A percentile compares a stretch with the other conserved stretches of the same genome.
Conservation (phyloP, 2,888 invertebrate species). For the Polyommatus iphigenia region DNA sequence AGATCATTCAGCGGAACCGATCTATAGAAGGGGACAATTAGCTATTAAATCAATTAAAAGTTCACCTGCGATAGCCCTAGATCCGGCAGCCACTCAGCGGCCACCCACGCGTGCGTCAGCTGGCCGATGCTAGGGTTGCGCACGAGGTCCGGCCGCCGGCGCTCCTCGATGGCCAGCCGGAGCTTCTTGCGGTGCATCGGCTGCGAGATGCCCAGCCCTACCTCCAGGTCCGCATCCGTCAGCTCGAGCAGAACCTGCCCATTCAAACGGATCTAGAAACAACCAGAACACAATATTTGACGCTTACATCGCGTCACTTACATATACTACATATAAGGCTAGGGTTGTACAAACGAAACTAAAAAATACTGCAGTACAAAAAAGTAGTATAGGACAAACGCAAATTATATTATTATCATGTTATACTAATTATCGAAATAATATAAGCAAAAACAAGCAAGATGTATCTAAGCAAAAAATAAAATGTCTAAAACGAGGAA, state of each 20-base stretch:
- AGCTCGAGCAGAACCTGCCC: slow-evolving; percentile 93
- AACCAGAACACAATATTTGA: slow-evolving; percentile 81
- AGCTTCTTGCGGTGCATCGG: slow-evolving; percentile 96
- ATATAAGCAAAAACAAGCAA: neutral
- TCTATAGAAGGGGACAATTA: neutral
- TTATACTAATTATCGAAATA: neutral
- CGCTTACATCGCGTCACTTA: slow-evolving; percentile 70
- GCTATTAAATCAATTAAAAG: neutral
- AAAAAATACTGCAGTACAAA: neutral
- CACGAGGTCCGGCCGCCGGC: slow-evolving; percentile 91
- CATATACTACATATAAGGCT: slow-evolving; percentile 29
- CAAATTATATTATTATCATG: neutral
- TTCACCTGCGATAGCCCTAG: slow-evolving; percentile 89
- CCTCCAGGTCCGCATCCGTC: slow-evolving; percentile 94
- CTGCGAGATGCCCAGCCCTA: slow-evolving; percentile 93
- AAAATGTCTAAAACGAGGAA: neutral
- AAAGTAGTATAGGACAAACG: neutral
- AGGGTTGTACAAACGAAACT: neutral
- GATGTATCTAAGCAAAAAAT: neutral
- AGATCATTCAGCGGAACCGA: too few relatives aligned
- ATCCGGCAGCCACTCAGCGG: slow-evolving; percentile 95
- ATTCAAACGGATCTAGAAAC: slow-evolving; percentile 85
- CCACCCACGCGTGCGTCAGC: slow-evolving; percentile 95
- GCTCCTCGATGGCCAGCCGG: slow-evolving; percentile 95
- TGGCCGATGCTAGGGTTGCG: slow-evolving; percentile 93